Percentiles rank a stretch among this genome's conserved stretches.
Evolutionary conservation across 2,797 vertebrate species (phyloP).

Genomic region (Chaenodraco wilsoni): DNA sequence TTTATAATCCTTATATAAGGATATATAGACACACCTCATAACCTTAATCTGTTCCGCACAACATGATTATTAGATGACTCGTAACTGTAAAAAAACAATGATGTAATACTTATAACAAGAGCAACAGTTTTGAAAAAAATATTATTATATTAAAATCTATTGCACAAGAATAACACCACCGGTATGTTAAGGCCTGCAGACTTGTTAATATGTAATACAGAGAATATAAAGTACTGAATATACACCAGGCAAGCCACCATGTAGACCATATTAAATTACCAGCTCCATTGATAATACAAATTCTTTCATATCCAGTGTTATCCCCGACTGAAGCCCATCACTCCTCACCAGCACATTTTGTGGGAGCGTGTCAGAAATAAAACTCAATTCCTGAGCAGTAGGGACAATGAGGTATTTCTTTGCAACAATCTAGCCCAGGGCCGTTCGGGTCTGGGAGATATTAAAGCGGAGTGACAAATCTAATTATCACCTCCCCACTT

Average conservation of each 20-base stretch:
- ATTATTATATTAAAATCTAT: too few species aligned
- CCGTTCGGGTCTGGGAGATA: slow-evolving; percentile 56
- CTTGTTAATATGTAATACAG: background rate
- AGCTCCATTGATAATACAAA: slow-evolving; percentile 11
- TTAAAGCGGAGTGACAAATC: slow-evolving; percentile 80
- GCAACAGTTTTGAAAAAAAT: too few species aligned
- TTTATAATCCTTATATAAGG: too few species aligned
- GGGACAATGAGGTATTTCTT: slow-evolving; percentile 73
- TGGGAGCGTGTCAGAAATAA: slow-evolving; percentile 21
- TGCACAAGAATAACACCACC: too few species aligned
- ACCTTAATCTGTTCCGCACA: too few species aligned
- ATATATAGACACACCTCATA: too few species aligned
- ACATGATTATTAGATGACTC: too few species aligned
- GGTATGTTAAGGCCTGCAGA: background rate
- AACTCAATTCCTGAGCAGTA: slow-evolving; percentile 33
- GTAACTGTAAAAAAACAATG: too few species aligned
- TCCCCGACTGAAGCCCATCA: slow-evolving; percentile 43
- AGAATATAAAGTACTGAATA: background rate
- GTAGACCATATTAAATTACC: background rate
- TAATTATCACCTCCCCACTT: slow-evolving; percentile 77
- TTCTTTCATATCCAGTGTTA: slow-evolving; percentile 33
- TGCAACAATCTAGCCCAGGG: slow-evolving; percentile 55
- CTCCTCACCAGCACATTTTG: slow-evolving; percentile 69
- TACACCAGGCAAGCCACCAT: slow-evolving; percentile 3
- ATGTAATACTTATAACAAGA: too few species aligned